These are phyloP conservation scores for Prionailurus bengalensis DNA, from an alignment of 2,113 vertebrate genomes.

Conservation along the genomic window DNA sequence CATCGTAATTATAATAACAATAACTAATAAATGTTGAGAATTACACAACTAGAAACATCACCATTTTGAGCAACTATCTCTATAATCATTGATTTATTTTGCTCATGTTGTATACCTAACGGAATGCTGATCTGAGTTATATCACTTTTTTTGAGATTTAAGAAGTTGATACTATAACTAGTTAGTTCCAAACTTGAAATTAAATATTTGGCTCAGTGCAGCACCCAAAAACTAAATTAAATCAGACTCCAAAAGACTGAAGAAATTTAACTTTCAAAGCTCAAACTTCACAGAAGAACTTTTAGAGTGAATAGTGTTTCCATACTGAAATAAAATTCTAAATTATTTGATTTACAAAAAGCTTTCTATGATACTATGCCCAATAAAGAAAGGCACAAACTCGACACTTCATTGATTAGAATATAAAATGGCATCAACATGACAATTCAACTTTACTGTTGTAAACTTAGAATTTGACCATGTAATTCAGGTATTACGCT, in stretches of 20 bases:
- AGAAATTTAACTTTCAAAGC: background rate
- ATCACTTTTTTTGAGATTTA: background rate
- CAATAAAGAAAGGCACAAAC: background rate
- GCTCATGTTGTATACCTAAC: background rate
- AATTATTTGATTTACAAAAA: slow-evolving; percentile 3
- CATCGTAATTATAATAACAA: background rate
- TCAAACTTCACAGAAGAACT: background rate
- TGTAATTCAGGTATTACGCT: background rate
- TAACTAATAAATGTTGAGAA: background rate
- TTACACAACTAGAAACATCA: background rate
- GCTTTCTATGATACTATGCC: background rate
- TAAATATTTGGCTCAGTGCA: background rate
- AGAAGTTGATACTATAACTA: background rate
- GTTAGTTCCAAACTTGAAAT: background rate
- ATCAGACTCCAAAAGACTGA: background rate
- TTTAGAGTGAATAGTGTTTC: background rate
- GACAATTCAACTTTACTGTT: background rate
- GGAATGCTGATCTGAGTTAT: background rate
- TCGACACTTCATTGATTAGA: background rate
- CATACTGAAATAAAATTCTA: background rate
- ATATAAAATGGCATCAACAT: background rate
- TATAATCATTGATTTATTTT: slow-evolving; percentile 51
- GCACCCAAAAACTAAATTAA: background rate
- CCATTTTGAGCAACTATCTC: slow-evolving; percentile 42
- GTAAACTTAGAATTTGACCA: background rate